These are phyloP conservation scores for Premnoplex brunnescens DNA, from an alignment of 2,797 vertebrate species.

Conservation along the genomic window DNA sequence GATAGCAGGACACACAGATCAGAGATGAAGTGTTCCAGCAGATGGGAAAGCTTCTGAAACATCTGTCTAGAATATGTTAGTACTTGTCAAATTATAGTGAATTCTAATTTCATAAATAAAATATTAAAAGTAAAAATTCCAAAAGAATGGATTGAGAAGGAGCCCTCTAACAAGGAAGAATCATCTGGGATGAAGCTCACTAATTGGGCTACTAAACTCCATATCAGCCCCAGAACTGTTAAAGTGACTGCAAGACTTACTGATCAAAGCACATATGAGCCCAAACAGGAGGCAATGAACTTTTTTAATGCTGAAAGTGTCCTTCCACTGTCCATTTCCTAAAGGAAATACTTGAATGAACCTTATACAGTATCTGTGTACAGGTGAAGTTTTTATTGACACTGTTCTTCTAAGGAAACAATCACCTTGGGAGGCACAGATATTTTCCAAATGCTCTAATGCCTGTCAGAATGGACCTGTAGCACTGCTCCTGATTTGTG, in stretches of 20 bases:
- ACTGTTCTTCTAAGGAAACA: conserved; percentile 15
- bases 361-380: conserved; percentile 44
- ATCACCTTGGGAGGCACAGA: background rate
- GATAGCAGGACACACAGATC: background rate
- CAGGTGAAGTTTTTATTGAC: conserved; percentile 52
- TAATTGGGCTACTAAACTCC: background rate
- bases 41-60: conserved; percentile 7
- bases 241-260: background rate
- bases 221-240: background rate
- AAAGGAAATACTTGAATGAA: conserved; percentile 73
- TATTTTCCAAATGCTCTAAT: conserved; percentile 14
- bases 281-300: conserved; percentile 19
- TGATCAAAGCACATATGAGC: conserved; percentile 11
- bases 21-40: conserved; percentile 6
- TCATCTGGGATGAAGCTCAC: background rate
- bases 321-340: conserved; percentile 60
- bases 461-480: conserved; percentile 20
- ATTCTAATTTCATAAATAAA: conserved; percentile 12
- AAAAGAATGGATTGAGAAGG: background rate
- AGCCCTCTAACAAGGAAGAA: conserved; percentile 5
- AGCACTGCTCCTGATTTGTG: conserved; percentile 21
- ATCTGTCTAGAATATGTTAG: background rate
- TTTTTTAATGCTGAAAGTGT: conserved; percentile 41
- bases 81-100: background rate
- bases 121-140: background rate